Conservation (phyloP, 2,888 invertebrate genomes). For the Lasius platythorax region DNA sequence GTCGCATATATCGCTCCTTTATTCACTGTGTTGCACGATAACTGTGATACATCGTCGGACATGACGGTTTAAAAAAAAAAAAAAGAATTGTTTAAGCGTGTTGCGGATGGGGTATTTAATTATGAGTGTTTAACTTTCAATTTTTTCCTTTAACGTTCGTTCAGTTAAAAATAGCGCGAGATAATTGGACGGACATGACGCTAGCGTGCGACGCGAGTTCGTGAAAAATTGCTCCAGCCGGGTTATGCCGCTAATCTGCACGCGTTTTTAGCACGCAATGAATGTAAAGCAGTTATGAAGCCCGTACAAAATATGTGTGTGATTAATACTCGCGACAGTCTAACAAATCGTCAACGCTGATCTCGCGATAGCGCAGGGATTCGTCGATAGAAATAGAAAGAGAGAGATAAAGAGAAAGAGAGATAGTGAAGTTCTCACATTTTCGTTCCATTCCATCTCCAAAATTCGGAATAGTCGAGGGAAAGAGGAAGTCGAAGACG, state of each 20-base stretch:
- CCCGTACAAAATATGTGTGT: constrained; percentile 21
- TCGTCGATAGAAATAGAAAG: constrained; percentile 14
- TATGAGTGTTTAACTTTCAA: constrained; percentile 48
- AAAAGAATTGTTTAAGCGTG: constrained; percentile 23
- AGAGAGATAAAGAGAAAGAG: no score
- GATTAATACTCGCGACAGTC: constrained; percentile 34
- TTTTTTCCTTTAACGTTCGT: constrained; percentile 39
- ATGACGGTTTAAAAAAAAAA: neutral
- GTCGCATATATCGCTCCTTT: constrained; percentile 17
- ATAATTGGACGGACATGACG: constrained; percentile 34
- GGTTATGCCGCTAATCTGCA: constrained; percentile 30
- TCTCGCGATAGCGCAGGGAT: constrained; percentile 15
- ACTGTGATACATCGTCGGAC: constrained; percentile 30
- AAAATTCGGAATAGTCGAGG: constrained; percentile 67
- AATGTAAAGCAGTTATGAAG: constrained; percentile 47
- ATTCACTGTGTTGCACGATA: constrained; percentile 20
- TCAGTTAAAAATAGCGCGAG: constrained; percentile 34
- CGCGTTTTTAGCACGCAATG: constrained; percentile 34
- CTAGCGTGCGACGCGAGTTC: constrained; percentile 33
- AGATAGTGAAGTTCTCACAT: neutral
- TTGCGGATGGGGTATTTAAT: constrained; percentile 31
- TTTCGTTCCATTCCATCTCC: constrained; percentile 52
- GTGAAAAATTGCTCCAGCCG: constrained; percentile 38
- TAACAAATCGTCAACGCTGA: constrained; percentile 32
- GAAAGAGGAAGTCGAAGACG: constrained; percentile 68